A percentile compares a stretch with the other conserved stretches of the same genome.
These are phyloP conservation scores for Archips crataeganus DNA, from an alignment of 2,888 invertebrate genomes.

Conservation along the genomic window DNA sequence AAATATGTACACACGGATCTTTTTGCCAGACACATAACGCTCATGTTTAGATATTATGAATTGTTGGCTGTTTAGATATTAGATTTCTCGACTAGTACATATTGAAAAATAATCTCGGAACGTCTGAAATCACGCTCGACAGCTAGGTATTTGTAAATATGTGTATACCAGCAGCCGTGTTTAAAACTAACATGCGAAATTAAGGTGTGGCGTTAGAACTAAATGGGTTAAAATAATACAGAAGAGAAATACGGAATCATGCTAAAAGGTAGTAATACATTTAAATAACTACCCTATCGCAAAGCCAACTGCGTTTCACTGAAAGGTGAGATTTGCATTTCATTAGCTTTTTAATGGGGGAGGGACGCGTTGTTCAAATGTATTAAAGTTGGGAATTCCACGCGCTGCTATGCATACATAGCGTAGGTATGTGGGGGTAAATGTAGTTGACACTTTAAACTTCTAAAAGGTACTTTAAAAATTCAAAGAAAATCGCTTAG, in stretches of 20 bases:
- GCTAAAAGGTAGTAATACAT: conserved; percentile 21
- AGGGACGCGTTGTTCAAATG: not conserved
- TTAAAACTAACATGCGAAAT: too few relatives aligned
- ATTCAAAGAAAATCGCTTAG: too few relatives aligned
- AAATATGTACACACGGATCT: too few relatives aligned
- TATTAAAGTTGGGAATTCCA: conserved; percentile 10
- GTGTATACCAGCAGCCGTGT: too few relatives aligned
- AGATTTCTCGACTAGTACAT: too few relatives aligned
- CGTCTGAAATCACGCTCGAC: not conserved
- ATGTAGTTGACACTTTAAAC: not conserved
- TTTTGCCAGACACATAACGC: too few relatives aligned
- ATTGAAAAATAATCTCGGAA: not conserved
- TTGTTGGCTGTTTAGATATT: too few relatives aligned
- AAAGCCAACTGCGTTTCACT: conserved; percentile 42
- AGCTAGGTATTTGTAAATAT: not conserved
- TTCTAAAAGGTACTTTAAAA: too few relatives aligned
- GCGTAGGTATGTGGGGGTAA: not conserved
- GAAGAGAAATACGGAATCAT: not conserved
- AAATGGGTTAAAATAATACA: not conserved
- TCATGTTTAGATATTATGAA: too few relatives aligned
- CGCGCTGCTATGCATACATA: not conserved
- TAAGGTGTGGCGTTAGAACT: not conserved
- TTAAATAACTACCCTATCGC: conserved; percentile 33
- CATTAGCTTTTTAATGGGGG: conserved; percentile 46
- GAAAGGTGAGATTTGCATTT: conserved; percentile 58